A percentile compares a stretch with the other conserved stretches of the same genome.
Conservation (phyloP, 2,888 invertebrate species). For the Drosophila longiperda region DNA sequence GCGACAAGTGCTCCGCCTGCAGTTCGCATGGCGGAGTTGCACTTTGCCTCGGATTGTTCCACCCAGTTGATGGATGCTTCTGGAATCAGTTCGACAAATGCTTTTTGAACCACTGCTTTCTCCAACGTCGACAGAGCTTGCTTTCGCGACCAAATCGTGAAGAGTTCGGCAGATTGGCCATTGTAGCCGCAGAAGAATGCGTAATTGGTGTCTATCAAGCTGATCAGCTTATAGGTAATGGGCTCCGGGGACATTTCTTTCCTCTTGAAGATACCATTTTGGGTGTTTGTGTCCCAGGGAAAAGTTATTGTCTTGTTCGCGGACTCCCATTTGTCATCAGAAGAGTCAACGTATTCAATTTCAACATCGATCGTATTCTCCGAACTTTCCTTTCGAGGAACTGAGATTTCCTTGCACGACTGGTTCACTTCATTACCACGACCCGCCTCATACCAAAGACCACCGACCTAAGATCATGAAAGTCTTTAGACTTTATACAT, state of each 20-base stretch:
- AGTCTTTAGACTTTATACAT: not conserved
- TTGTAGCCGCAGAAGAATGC: conserved; percentile 21
- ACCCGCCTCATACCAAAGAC: conserved; percentile 36
- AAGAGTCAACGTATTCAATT: conserved; percentile 10
- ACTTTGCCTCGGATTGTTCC: conserved; percentile 15
- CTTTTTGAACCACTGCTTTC: not conserved
- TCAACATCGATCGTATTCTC: conserved; percentile 10
- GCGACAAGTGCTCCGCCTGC: conserved; percentile 18
- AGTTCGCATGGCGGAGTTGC: not conserved
- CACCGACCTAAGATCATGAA: conserved; percentile 20
- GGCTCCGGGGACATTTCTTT: too few relatives aligned
- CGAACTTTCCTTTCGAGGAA: not conserved
- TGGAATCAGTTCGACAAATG: not conserved
- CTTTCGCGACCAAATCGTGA: conserved; percentile 18
- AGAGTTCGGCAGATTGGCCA: not conserved
- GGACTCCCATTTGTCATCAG: conserved; percentile 17
- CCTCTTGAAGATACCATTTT: conserved; percentile 32
- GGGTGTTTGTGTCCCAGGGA: conserved; percentile 29
- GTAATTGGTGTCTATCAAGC: not conserved
- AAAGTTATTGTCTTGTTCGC: not conserved
- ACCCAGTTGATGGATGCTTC: not conserved
- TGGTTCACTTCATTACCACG: not conserved
- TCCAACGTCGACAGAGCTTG: conserved; percentile 1
- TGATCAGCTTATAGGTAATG: conserved; percentile 22
- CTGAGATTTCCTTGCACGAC: conserved; percentile 10